Evolutionary conservation across 1,140 invertebrate genomes (phyloP).

Genomic region (Macrocentrus cingulum): DNA sequence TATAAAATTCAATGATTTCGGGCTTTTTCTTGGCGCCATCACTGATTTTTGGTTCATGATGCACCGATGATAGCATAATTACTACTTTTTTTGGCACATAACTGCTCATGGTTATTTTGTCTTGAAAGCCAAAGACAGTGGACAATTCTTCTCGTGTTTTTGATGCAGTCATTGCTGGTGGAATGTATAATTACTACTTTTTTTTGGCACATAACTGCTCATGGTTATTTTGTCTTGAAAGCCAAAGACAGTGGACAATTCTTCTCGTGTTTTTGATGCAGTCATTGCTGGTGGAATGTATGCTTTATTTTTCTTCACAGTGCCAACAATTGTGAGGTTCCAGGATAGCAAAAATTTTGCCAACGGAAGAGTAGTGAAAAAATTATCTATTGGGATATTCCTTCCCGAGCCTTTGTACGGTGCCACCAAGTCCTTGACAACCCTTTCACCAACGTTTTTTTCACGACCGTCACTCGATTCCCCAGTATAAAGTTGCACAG

Average conservation of each 20-base stretch:
- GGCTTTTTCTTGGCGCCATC: conserved; percentile 39
- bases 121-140: conserved; percentile 37
- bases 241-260: conserved; percentile 35
- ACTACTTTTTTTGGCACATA: conserved; percentile 42
- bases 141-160: conserved; percentile 28
- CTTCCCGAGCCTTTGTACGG: conserved; percentile 28
- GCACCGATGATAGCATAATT: conserved; percentile 36
- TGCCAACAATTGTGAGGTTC: conserved; percentile 38
- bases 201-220: conserved; percentile 38
- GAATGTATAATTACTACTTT: background rate
- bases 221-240: conserved; percentile 36
- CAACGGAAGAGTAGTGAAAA: conserved; percentile 32
- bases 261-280: conserved; percentile 15
- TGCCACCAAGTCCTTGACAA: conserved; percentile 30
- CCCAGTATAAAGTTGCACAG: conserved; percentile 36
- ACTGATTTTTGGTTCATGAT: conserved; percentile 26
- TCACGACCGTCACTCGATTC: conserved; percentile 31
- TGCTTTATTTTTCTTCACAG: conserved; percentile 36
- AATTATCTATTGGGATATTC: conserved; percentile 37
- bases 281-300: conserved; percentile 36
- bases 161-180: background rate
- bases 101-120: conserved; percentile 34
- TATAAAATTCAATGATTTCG: conserved; percentile 50
- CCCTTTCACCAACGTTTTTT: conserved; percentile 28
- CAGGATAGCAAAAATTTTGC: conserved; percentile 28